Base-by-base conservation (phyloP, 2,113 vertebrate species). In the Carettochelys insculpta region DNA sequence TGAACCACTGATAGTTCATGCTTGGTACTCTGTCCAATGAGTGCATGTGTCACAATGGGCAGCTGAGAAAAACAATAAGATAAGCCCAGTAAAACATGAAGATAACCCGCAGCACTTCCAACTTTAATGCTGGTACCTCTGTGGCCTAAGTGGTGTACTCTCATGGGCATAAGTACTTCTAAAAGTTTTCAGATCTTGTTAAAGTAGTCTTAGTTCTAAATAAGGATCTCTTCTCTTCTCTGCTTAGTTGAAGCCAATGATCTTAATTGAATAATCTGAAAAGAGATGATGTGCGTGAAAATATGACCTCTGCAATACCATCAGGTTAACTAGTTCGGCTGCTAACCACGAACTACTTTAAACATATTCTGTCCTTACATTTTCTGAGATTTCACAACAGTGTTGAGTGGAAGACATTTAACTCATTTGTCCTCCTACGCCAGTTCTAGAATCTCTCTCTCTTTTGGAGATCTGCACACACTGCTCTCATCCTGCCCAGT, bases 391-490 rank as follows among this genome's bases (percentile, higher is more conserved):
- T 79, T 31, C 29, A 90, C 53, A 56, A 31, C 81, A 41, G 29
- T 93, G 80, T 43, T 80, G 92, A 91, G 91, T n/a, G 24, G 0
- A 0, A 83, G 88, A 68, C 19, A 68, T 38, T 4, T 17, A 79
- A 78, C 5, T 83, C 77, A 85, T 87, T 79, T 94, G 27, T 77
- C 48, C 43, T 78, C 88, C 90, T 9, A n/a, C 83, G 82, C 56
- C 47, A 31, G 25, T 58, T 58, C 56, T 31, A 58, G 29, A 27
- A 58, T 58, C 27, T 73, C 22, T 84, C 43, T 82, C 89, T 82
- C 76, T 77, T 93, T 86, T 29, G 86, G 76, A 82, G 61, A 91
- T 82, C 91, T 82, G 61, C 81, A 94, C 89, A 92, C 13, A 53
- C 61, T 80, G 78, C 51, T 75, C 29, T 81, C 77, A 76, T 94